Percentiles rank a stretch among this genome's conserved stretches.
phyloP scores from a whole-genome alignment of 2,888 invertebrate genomes.

The Melanotus villosus region DNA sequence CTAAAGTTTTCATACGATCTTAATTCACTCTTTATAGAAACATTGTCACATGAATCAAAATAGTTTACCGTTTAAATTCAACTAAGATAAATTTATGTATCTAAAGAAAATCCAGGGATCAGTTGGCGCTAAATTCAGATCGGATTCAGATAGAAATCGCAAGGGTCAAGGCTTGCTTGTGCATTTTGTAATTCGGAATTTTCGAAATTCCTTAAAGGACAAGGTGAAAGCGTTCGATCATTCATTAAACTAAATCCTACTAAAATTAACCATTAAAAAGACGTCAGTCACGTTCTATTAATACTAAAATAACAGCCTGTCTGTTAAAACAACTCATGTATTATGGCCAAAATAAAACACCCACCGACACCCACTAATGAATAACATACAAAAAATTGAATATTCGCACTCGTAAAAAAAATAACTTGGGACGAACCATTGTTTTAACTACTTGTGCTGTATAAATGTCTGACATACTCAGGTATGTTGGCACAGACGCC shows the following conservation, averaged over 20 bases:
- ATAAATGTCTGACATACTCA: constrained; percentile 41
- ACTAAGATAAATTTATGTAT: background rate
- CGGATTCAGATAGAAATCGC: too few species aligned
- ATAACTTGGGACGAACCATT: constrained; percentile 25
- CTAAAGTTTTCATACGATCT: background rate
- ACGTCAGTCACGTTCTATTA: too few species aligned
- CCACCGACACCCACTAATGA: too few species aligned
- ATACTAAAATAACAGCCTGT: background rate
- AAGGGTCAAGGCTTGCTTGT: constrained; percentile 13
- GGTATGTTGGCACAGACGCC: constrained; percentile 46
- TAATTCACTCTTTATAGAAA: background rate
- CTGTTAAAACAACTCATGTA: background rate
- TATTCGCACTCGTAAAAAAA: background rate
- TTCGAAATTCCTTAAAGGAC: constrained; percentile 2
- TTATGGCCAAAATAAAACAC: background rate
- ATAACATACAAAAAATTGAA: background rate
- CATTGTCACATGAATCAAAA: background rate
- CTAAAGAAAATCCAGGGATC: background rate
- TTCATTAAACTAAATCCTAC: too few species aligned
- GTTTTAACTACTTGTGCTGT: constrained; percentile 27
- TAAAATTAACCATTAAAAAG: too few species aligned
- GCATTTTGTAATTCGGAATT: background rate
- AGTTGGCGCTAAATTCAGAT: background rate
- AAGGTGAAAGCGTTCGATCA: too few species aligned
- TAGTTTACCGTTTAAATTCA: constrained; percentile 6